Conservation (phyloP, 2,113 vertebrate species). For the Stigmatopora nigra region DNA sequence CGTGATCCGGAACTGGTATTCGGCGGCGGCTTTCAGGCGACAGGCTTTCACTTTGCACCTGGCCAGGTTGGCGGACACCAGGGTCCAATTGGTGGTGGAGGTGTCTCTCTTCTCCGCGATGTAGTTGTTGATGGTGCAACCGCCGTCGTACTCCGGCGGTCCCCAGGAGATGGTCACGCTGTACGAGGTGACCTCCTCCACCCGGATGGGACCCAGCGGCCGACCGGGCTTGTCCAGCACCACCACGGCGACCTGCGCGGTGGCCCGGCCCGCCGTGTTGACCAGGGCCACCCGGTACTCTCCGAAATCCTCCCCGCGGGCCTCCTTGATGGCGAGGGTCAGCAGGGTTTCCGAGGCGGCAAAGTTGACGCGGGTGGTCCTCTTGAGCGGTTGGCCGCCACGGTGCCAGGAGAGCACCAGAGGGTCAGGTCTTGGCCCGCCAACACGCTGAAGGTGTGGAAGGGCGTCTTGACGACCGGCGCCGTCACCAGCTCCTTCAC, state of each 20-base stretch:
- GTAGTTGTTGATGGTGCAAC: slow-evolving; percentile 92
- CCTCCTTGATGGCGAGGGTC: slow-evolving; percentile 86
- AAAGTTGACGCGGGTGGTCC: slow-evolving; percentile 88
- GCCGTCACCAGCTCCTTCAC: slow-evolving; percentile 93
- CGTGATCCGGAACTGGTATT: slow-evolving; percentile 95
- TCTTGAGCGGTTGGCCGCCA: slow-evolving; percentile 78
- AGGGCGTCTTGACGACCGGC: slow-evolving; percentile 85
- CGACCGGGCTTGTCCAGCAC: slow-evolving; percentile 96
- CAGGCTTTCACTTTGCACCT: slow-evolving; percentile 89
- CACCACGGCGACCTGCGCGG: slow-evolving; percentile 77
- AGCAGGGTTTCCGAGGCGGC: slow-evolving; percentile 76
- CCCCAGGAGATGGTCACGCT: slow-evolving; percentile 87
- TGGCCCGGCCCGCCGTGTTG: slow-evolving; percentile 87
- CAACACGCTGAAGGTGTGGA: slow-evolving; percentile 92
- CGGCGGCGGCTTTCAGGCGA: slow-evolving; percentile 84
- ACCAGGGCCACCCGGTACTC: slow-evolving; percentile 81
- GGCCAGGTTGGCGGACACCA: slow-evolving; percentile 84
- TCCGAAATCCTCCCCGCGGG: slow-evolving; percentile 89
- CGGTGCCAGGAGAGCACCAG: slow-evolving; percentile 87
- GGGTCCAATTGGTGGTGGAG: slow-evolving; percentile 83
- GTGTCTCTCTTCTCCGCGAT: slow-evolving; percentile 95
- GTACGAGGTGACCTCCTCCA: slow-evolving; percentile 91
- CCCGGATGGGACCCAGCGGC: slow-evolving; percentile 86
- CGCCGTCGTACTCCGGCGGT: slow-evolving; percentile 87
- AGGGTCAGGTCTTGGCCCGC: slow-evolving; percentile 90